These are phyloP conservation scores for Haplotaxodon microlepis DNA, from an alignment of 2,113 vertebrate species.

Conservation along the genomic window DNA sequence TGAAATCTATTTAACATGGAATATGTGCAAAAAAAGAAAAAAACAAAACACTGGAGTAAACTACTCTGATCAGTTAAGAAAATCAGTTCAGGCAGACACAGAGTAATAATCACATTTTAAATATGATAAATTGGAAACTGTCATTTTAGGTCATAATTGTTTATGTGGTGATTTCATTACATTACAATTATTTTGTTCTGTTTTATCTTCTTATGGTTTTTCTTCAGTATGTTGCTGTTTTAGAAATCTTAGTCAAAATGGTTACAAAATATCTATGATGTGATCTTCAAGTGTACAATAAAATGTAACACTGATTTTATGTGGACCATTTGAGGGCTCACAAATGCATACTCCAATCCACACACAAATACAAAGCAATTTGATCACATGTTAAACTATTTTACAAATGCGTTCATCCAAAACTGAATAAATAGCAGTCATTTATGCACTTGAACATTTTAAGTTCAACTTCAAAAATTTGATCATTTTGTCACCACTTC, in stretches of 20 bases:
- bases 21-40: background rate
- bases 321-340: rapidly evolving
- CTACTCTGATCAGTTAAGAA: background rate
- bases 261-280: background rate
- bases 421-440: background rate
- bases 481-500: background rate
- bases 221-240: rapidly evolving
- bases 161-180: background rate
- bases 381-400: background rate
- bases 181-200: background rate
- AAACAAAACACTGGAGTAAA: background rate
- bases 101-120: background rate
- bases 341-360: background rate
- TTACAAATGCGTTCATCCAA: background rate
- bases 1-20: background rate
- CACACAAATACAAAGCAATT: background rate
- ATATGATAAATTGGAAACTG: background rate
- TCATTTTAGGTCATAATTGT: background rate
- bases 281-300: background rate
- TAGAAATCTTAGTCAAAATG: background rate
- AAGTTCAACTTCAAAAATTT: background rate
- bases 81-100: background rate
- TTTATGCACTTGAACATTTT: background rate
- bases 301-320: background rate
- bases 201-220: background rate